Evolutionary conservation across 2,797 vertebrate species (phyloP).

Genomic region (Diplodus sargus): DNA sequence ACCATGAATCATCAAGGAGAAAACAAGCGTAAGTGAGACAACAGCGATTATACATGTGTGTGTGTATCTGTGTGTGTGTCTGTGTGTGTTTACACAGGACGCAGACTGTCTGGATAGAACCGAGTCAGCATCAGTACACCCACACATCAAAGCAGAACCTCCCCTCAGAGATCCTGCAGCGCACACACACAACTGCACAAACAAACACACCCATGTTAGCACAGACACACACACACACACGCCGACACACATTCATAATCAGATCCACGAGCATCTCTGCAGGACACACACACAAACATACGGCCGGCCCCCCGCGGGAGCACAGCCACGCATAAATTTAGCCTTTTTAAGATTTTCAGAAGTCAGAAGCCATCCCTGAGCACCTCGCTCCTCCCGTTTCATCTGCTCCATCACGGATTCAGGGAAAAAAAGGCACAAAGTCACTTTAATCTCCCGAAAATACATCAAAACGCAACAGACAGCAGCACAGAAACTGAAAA

Average conservation of each 20-base stretch:
- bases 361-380: conserved; percentile 23
- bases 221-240: neutral
- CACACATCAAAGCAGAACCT: conserved; percentile 63
- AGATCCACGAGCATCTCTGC: conserved; percentile 19
- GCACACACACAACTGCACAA: conserved; percentile 17
- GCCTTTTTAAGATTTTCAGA: conserved; percentile 26
- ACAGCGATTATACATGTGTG: conserved; percentile 10
- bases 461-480: conserved; percentile 14
- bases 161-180: conserved; percentile 41
- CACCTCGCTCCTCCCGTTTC: conserved; percentile 16
- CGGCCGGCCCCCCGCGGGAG: neutral
- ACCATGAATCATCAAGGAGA: conserved; percentile 40
- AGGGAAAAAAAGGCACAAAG: conserved; percentile 11
- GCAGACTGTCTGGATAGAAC: conserved; percentile 51
- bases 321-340: conserved; percentile 32
- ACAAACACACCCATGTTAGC: conserved; percentile 5
- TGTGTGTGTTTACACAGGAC: conserved; percentile 46
- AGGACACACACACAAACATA: conserved; percentile 1
- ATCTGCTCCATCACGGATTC: conserved; percentile 53
- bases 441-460: conserved; percentile 51
- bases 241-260: conserved; percentile 3
- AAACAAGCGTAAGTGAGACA: conserved; percentile 27
- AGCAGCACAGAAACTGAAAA: neutral
- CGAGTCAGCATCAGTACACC: conserved; percentile 50
- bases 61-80: conserved; percentile 2